A percentile compares a stretch with the other conserved stretches of the same genome.
phyloP scores from a whole-genome alignment of 2,113 vertebrate species.

The Epinephelus lanceolatus region DNA sequence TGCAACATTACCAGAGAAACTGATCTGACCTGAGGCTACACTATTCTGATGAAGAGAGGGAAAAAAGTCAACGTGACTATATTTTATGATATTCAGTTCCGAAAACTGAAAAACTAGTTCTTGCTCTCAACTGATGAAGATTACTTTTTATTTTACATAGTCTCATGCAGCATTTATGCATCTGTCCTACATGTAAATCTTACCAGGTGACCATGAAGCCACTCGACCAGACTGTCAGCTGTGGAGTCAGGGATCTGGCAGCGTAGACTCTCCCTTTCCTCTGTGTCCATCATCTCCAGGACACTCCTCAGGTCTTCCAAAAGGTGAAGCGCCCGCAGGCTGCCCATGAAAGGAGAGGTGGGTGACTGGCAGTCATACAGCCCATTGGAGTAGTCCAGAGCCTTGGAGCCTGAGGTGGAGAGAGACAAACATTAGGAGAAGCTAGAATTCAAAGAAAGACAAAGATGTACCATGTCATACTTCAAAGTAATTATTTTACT shows the following conservation, averaged over 20 bases:
- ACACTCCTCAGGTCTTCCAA: slow-evolving; percentile 92
- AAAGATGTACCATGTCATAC: not conserved
- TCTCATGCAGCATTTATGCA: not conserved
- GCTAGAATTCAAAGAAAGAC: not conserved
- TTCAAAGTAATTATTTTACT: not conserved
- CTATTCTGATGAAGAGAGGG: not conserved
- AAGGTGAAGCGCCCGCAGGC: slow-evolving; percentile 91
- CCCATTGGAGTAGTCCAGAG: slow-evolving; percentile 94
- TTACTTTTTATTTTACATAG: not conserved
- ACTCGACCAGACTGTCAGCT: slow-evolving; percentile 88
- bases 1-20: not conserved
- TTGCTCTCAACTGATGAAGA: not conserved
- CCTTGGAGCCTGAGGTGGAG: slow-evolving; percentile 92
- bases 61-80: not conserved
- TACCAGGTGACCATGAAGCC: slow-evolving; percentile 96
- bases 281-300: slow-evolving; percentile 93
- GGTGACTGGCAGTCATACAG: slow-evolving; percentile 98
- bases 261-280: slow-evolving; percentile 92
- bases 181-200: not conserved
- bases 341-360: slow-evolving; percentile 95
- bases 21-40: slow-evolving; percentile 11
- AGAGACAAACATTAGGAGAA: not conserved
- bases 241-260: slow-evolving; percentile 95
- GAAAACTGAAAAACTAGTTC: not conserved
- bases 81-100: not conserved